Evolutionary conservation across 2,797 vertebrate genomes (phyloP).

Genomic region (Nasua narica): DNA sequence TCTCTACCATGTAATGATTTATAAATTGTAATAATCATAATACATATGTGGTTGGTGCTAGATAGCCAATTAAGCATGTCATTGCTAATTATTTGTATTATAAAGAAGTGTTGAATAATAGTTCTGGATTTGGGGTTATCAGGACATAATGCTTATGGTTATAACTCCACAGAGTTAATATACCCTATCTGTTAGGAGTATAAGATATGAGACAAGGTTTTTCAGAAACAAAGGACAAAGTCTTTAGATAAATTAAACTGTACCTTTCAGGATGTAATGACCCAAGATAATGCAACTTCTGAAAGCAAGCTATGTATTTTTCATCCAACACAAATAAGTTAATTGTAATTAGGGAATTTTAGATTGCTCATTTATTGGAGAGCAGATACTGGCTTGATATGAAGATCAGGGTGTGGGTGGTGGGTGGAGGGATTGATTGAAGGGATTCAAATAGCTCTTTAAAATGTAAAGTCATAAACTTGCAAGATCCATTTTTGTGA

Average conservation of each 20-base stretch:
- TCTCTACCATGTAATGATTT: not conserved
- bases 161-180: not conserved
- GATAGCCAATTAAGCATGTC: not conserved
- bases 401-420: rapidly evolving
- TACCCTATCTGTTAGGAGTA: not conserved
- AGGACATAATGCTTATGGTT: not conserved
- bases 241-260: not conserved
- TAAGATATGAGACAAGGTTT: not conserved
- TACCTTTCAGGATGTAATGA: not conserved
- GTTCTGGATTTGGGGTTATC: not conserved
- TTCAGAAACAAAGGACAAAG: not conserved
- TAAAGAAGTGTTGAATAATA: not conserved
- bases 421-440: rapidly evolving
- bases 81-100: not conserved
- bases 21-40: not conserved
- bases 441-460: not conserved
- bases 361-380: not conserved
- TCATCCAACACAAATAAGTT: not conserved
- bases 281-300: not conserved
- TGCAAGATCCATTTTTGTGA: not conserved
- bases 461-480: not conserved
- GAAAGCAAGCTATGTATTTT: not conserved
- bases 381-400: not conserved
- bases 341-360: not conserved
- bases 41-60: not conserved